Evolutionary conservation across 2,113 vertebrate genomes (phyloP), one percentile per base, ranked within the genome.

Genomic region (Dasypus novemcinctus): DNA sequence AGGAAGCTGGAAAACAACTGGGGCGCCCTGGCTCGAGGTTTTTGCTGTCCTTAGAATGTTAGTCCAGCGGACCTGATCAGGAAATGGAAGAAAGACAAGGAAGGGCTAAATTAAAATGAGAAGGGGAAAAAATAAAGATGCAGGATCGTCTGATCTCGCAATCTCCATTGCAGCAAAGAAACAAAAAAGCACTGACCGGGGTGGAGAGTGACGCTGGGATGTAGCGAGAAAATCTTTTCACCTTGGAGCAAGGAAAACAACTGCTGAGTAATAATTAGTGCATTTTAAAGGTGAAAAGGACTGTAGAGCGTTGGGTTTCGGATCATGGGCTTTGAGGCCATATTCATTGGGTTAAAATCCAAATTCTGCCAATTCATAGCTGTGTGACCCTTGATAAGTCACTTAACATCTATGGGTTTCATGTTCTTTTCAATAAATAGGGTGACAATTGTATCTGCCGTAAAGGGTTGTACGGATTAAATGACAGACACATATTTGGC

Each of bases 1-100:
- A 97, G 88, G 91, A 41, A 72, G 82, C 11, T 94, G 95, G 87
- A 91, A 90, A 92, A 74, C 86, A 89, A 95, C 84, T 38, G 83
- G n/a, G 69, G 25, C 68, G 91, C 74, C 78, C 31, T 21, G 17
- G 84, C 94, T 89, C 3, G 25, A 92, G 69, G 69, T 13, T 20
- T 43, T 41, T 59, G 17, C 95, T 76, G 78, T 85, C 81, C 66
- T 79, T 63, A 88, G 95, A 96, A 94, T 85, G 92, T 12, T n/a
- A 33, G 94, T 57, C n/a, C 85, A 0, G 81, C 4, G 57, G 79
- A 61, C 29, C 0, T 1, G 69, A 87, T 4, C 69, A 63, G 88
- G 92, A 97, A 91, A 52, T 17, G 43, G 52, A 84, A 86, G 79
- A 20, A 15, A 72, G 80, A 21, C 57, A 6, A 23, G 21, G 81